phyloP scores from a whole-genome alignment of 2,113 vertebrate genomes.

The human region GRCh38 chrY:25428001-25428500 shows the following conservation, averaged over 20 bases:
- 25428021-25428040: neutral
- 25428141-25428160: constrained; percentile 40
- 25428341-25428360: neutral
- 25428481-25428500: no score
- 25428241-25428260: neutral
- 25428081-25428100: neutral
- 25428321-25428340: neutral
- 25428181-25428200: neutral
- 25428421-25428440: neutral
- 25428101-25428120: neutral
- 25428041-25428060: neutral
- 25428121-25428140: neutral
- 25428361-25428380: neutral
- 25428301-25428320: neutral
- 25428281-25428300: neutral
- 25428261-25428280: neutral
- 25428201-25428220: neutral
- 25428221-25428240: neutral
- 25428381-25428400: neutral
- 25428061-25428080: neutral
- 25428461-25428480: neutral
- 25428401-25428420: neutral
- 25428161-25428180: neutral
- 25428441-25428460: neutral
- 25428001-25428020: neutral